These are phyloP conservation scores for Chalcis sispes DNA, from an alignment of 2,888 invertebrate species.

Conservation along the genomic window DNA sequence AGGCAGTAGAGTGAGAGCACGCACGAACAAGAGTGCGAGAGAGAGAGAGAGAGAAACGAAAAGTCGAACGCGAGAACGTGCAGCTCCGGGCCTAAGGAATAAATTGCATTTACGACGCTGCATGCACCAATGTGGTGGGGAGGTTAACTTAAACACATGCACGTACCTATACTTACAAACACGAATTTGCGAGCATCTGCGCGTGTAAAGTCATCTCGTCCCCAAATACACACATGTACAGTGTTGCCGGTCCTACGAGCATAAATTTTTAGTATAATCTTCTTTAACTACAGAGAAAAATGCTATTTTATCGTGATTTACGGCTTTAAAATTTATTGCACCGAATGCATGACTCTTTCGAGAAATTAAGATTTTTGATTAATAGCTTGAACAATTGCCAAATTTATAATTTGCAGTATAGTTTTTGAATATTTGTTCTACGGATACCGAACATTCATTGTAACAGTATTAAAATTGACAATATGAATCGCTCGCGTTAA, in stretches of 20 bases:
- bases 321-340: slow-evolving; percentile 18
- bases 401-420: no score
- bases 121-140: slow-evolving; percentile 66
- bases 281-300: slow-evolving; percentile 28
- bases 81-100: slow-evolving; percentile 65
- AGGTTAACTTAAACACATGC: slow-evolving; percentile 50
- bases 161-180: slow-evolving; percentile 27
- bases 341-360: slow-evolving; percentile 1
- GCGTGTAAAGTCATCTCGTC: slow-evolving; percentile 46
- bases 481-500: no score
- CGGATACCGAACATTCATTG: no score
- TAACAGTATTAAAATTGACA: no score
- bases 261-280: slow-evolving; percentile 44
- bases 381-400: slow-evolving; percentile 33
- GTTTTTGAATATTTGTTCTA: no score
- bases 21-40: slow-evolving; percentile 47
- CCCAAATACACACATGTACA: slow-evolving; percentile 42
- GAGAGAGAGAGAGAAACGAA: slow-evolving; percentile 59
- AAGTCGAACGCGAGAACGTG: slow-evolving; percentile 60
- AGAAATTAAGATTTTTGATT: slow-evolving; percentile 38
- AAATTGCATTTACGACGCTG: slow-evolving; percentile 74
- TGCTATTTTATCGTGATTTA: slow-evolving; percentile 42
- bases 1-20: slow-evolving; percentile 57
- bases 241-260: slow-evolving; percentile 43
- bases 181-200: slow-evolving; percentile 29